These are phyloP conservation scores for Eciton burchellii DNA, from an alignment of 1,140 invertebrate species.

Conservation along the genomic window DNA sequence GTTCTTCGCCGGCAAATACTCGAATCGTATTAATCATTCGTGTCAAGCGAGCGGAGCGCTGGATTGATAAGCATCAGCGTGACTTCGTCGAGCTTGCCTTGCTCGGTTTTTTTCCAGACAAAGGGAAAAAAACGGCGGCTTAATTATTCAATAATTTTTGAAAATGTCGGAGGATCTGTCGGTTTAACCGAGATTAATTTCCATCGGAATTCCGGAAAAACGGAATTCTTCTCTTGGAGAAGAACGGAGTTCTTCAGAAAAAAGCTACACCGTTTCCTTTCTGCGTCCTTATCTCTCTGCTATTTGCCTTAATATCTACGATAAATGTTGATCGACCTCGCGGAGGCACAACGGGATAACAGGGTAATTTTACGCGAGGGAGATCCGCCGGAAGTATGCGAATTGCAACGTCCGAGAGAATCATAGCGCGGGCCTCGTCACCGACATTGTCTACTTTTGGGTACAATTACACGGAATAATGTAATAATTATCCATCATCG, in stretches of 20 bases:
- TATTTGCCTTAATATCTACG: too few species aligned
- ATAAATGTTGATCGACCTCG: neutral
- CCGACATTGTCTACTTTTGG: neutral
- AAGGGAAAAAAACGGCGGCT: too few species aligned
- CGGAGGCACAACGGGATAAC: neutral
- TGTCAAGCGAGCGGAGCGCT: neutral
- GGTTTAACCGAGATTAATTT: neutral
- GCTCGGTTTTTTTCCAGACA: too few species aligned
- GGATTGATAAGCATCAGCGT: neutral
- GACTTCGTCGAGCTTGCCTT: neutral
- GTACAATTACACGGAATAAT: constrained; percentile 18
- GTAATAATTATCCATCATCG: constrained; percentile 26
- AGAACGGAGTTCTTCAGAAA: too few species aligned
- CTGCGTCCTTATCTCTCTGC: neutral
- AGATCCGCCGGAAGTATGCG: neutral
- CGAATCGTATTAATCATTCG: neutral
- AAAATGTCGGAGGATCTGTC: neutral
- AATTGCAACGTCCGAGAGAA: neutral
- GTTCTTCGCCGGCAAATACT: neutral
- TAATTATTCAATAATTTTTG: neutral
- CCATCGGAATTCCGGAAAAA: neutral
- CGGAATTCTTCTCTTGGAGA: neutral
- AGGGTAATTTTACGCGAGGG: neutral
- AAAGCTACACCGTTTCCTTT: neutral
- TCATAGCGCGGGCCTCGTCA: neutral